A percentile compares a stretch with the other conserved stretches of the same genome.
Evolutionary conservation across 2,797 vertebrate genomes (phyloP).

Genomic region (Sitta carolinensis): DNA sequence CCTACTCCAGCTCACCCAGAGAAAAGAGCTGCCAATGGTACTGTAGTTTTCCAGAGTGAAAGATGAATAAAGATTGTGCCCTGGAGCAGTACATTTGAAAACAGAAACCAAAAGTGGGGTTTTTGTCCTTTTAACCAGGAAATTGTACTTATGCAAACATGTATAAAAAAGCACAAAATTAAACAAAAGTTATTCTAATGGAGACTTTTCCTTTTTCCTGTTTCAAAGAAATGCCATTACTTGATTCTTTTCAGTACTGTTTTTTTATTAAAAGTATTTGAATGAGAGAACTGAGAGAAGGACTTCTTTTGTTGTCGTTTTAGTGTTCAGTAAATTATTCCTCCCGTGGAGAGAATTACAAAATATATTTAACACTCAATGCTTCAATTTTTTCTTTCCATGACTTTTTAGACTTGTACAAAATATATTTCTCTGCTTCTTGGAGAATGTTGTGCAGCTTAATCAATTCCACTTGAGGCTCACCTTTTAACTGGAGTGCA

Average conservation of each 20-base stretch:
- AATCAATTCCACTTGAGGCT: not conserved
- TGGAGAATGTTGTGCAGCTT: not conserved
- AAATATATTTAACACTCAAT: not conserved
- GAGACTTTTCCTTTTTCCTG: not conserved
- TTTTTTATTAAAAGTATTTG: not conserved
- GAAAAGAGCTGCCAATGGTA: not conserved
- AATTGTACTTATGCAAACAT: not conserved
- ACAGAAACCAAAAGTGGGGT: not conserved
- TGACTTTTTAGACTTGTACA: not conserved
- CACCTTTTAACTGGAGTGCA: constrained; percentile 84
- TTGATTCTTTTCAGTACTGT: not conserved
- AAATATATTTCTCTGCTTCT: not conserved
- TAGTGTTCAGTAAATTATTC: not conserved
- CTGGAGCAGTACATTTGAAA: not conserved
- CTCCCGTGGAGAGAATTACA: not conserved
- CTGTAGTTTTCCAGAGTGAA: not conserved
- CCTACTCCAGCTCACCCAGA: not conserved
- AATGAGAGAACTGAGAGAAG: not conserved
- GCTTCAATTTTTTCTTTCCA: not conserved
- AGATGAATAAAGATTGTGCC: not conserved
- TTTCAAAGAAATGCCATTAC: not conserved
- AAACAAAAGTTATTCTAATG: not conserved
- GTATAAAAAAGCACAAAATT: not conserved
- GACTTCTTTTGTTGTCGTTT: not conserved
- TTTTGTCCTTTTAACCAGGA: not conserved